These are phyloP conservation scores for Ochropleura plecta DNA, from an alignment of 2,888 invertebrate species.

Conservation along the genomic window DNA sequence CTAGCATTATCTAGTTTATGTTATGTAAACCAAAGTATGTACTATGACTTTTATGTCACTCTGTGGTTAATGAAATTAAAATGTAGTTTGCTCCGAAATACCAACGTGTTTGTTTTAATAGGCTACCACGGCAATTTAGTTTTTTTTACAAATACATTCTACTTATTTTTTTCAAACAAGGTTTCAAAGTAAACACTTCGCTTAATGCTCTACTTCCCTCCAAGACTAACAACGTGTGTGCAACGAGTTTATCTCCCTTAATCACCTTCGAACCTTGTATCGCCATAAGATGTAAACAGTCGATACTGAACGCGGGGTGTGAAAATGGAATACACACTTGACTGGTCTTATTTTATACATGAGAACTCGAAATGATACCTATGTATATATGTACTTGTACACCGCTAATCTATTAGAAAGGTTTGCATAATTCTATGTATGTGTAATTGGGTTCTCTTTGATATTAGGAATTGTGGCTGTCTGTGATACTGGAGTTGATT, in stretches of 20 bases:
- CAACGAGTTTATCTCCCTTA: constrained; percentile 50
- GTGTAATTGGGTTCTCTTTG: constrained; percentile 10
- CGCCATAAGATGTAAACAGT: constrained; percentile 39
- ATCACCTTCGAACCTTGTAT: constrained; percentile 43
- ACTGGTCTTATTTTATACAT: constrained; percentile 38
- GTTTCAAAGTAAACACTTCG: constrained; percentile 45
- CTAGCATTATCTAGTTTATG: too few relatives aligned
- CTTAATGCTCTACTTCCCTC: constrained; percentile 35
- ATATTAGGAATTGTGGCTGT: constrained; percentile 9
- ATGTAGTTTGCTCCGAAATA: too few relatives aligned
- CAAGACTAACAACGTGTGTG: constrained; percentile 39
- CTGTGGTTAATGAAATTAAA: too few relatives aligned
- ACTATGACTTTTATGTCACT: too few relatives aligned
- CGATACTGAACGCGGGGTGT: constrained; percentile 34
- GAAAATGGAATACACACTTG: constrained; percentile 38
- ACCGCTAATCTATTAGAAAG: constrained; percentile 42
- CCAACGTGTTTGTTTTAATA: too few relatives aligned
- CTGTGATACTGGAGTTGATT: constrained; percentile 6
- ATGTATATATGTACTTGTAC: not conserved
- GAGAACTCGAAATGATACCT: constrained; percentile 12
- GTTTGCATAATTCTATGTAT: constrained; percentile 29
- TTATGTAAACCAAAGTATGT: too few relatives aligned
- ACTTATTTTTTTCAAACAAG: constrained; percentile 34
- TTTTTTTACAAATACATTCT: not conserved
- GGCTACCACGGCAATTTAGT: too few relatives aligned